Evolutionary conservation across 2,797 vertebrate genomes (phyloP).

Genomic region (Neosalanx taihuensis): DNA sequence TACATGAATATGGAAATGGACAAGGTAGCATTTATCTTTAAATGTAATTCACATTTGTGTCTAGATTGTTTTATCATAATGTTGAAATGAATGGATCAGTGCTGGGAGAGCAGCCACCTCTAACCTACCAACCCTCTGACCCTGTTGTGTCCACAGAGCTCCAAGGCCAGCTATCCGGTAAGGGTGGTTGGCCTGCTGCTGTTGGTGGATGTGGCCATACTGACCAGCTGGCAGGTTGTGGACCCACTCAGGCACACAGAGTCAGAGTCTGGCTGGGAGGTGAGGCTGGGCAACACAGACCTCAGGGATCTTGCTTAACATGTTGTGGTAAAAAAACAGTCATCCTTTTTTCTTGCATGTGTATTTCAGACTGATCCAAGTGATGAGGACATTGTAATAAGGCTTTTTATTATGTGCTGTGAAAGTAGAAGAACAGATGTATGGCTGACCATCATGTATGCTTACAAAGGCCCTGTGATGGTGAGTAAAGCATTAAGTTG

Average conservation of each 20-base stretch:
- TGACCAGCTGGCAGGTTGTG: conserved; percentile 87
- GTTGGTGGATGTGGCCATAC: conserved; percentile 83
- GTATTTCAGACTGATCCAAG: conserved; percentile 71
- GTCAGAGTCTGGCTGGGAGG: conserved; percentile 80
- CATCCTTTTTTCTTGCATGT: conserved; percentile 27
- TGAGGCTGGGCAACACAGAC: conserved; percentile 42
- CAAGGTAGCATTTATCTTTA: conserved; percentile 69
- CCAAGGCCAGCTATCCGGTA: conserved; percentile 76
- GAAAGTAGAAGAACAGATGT: conserved; percentile 83
- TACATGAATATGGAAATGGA: conserved; percentile 77
- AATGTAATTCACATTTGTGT: too few species aligned
- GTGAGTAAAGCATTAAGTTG: conserved; percentile 64
- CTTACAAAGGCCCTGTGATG: conserved; percentile 87
- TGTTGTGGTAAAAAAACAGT: neutral
- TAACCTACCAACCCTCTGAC: neutral
- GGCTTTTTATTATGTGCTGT: conserved; percentile 78
- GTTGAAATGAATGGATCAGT: too few species aligned
- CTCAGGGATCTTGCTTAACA: neutral
- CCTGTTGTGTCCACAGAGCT: conserved; percentile 66
- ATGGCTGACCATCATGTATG: conserved; percentile 84
- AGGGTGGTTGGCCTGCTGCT: conserved; percentile 73
- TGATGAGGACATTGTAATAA: conserved; percentile 76
- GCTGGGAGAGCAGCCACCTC: too few species aligned
- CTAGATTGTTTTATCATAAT: too few species aligned
- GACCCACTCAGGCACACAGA: conserved; percentile 85